Evolutionary conservation across 2,797 vertebrate genomes (phyloP).

Genomic region (Bradypus variegatus): DNA sequence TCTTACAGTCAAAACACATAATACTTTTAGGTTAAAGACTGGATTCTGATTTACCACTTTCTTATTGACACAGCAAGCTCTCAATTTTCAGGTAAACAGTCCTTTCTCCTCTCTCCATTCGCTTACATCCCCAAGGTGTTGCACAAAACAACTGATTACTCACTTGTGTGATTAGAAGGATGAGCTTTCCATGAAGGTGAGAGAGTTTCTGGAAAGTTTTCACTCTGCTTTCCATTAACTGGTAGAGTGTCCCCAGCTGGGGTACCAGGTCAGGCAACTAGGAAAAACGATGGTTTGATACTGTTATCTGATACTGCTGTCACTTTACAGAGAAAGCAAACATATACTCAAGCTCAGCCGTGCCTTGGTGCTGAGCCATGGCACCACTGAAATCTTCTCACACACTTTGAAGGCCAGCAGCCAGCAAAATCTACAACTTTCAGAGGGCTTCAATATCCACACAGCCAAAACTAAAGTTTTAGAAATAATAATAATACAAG

Average conservation of each 20-base stretch:
- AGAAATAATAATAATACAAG: neutral
- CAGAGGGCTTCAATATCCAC: neutral
- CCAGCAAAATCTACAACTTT: neutral
- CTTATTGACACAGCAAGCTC: neutral
- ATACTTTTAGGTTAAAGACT: neutral
- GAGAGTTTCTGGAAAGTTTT: slow-evolving; percentile 92
- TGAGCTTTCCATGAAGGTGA: slow-evolving; percentile 93
- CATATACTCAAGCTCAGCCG: neutral
- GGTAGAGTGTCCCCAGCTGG: slow-evolving; percentile 90
- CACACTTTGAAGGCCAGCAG: neutral
- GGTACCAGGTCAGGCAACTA: slow-evolving; percentile 92
- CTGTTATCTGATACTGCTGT: neutral
- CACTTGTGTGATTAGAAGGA: slow-evolving; percentile 91
- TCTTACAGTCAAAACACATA: neutral
- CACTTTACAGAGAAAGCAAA: neutral
- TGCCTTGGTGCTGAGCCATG: neutral
- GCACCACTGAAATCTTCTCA: neutral
- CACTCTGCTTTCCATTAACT: slow-evolving; percentile 95
- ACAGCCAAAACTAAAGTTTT: neutral
- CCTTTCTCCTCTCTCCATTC: neutral
- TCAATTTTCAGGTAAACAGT: neutral
- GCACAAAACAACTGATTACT: slow-evolving; percentile 35
- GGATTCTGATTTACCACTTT: neutral
- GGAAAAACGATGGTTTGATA: neutral
- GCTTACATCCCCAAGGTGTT: neutral